Conservation (phyloP, 2,888 invertebrate genomes). For the Clusia tigrina region DNA sequence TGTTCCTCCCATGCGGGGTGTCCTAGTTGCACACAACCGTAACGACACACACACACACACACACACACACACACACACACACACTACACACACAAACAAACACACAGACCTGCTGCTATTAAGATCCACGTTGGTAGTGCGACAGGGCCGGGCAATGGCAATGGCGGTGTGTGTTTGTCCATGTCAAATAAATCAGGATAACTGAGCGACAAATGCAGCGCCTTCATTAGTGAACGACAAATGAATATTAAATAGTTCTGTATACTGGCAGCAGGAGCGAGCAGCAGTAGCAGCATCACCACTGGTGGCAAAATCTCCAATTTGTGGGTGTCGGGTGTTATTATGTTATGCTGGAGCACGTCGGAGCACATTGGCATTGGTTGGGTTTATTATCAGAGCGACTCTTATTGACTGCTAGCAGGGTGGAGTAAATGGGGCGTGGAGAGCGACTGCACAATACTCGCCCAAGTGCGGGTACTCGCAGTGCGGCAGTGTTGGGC, state of each 20-base stretch:
- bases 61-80: not conserved
- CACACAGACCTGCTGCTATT: not conserved
- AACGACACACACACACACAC: constrained; percentile 7
- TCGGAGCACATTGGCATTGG: not conserved
- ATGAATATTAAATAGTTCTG: constrained; percentile 41
- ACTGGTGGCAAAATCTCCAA: not conserved
- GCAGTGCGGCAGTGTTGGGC: not conserved
- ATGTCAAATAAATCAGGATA: constrained; percentile 40
- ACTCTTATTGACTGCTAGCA: not conserved
- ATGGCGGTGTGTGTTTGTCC: constrained; percentile 19
- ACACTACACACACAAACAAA: constrained; percentile 1
- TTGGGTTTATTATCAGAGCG: not conserved
- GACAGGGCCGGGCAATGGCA: not conserved
- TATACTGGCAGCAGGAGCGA: too few species aligned
- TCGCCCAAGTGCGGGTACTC: too few species aligned
- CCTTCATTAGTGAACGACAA: constrained; percentile 41
- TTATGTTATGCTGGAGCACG: not conserved
- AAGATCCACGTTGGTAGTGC: too few species aligned
- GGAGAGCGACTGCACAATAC: not conserved
- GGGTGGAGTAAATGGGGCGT: not conserved
- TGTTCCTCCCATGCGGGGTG: constrained; percentile 17
- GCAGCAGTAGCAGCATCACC: not conserved
- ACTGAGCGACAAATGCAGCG: constrained; percentile 40
- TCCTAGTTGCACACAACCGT: not conserved
- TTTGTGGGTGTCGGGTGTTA: not conserved